Evolutionary conservation across 2,797 vertebrate genomes (phyloP).

Genomic region (Otolemur crassicaudatus): DNA sequence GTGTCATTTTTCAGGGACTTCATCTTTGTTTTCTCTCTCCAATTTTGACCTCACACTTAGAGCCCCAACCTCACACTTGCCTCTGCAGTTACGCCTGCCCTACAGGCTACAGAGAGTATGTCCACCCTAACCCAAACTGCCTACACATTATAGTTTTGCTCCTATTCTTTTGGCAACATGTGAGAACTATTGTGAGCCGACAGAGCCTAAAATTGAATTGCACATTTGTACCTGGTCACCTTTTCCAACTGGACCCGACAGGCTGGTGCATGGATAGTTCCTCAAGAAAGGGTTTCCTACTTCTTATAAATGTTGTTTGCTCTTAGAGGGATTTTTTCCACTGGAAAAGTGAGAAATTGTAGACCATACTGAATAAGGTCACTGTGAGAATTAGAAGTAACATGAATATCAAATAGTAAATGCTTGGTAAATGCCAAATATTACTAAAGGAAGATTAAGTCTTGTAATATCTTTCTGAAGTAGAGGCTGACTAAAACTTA

Average conservation of each 20-base stretch:
- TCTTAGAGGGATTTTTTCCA: neutral
- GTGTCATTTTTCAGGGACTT: neutral
- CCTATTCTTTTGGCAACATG: neutral
- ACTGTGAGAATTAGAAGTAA: neutral
- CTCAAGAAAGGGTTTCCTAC: neutral
- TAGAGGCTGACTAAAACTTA: neutral
- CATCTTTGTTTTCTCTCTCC: neutral
- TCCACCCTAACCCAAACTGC: neutral
- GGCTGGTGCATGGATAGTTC: neutral
- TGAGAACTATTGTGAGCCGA: neutral
- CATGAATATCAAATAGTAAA: neutral
- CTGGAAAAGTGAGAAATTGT: neutral
- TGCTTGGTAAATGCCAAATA: neutral
- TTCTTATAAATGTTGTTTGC: neutral
- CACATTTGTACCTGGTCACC: neutral
- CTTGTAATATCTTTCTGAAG: constrained; percentile 12
- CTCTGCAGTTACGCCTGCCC: neutral
- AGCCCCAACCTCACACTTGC: neutral
- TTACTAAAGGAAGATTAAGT: constrained; percentile 8
- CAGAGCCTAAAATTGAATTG: neutral
- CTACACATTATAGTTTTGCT: neutral
- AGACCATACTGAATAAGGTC: neutral
- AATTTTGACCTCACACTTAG: neutral
- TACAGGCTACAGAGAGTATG: neutral
- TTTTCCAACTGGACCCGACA: neutral